Evolutionary conservation across 2,888 invertebrate species (phyloP).

Genomic region (Volucella bombylans): DNA sequence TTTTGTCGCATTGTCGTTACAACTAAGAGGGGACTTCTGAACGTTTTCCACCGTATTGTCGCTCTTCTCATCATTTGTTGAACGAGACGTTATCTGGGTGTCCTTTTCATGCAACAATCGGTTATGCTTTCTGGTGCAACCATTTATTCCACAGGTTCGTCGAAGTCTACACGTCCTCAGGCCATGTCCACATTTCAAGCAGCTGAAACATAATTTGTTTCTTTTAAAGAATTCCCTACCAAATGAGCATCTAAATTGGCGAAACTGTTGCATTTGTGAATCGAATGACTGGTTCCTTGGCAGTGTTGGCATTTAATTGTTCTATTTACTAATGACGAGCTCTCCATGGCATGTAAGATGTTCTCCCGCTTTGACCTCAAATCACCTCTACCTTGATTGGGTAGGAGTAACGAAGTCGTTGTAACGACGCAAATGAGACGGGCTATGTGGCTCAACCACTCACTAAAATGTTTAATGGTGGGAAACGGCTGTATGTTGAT

Average conservation of each 20-base stretch:
- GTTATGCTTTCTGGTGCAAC: neutral
- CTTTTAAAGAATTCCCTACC: slow-evolving; percentile 4
- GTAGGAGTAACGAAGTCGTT: no score
- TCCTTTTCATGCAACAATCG: neutral
- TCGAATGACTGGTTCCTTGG: neutral
- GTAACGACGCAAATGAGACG: no score
- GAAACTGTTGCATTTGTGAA: neutral
- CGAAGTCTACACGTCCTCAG: neutral
- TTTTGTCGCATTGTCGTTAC: neutral
- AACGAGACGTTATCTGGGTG: no score
- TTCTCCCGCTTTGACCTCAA: no score
- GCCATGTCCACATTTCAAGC: neutral
- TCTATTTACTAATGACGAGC: no score
- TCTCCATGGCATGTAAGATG: no score
- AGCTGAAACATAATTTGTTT: neutral
- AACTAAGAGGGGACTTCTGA: neutral
- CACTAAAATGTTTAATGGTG: no score
- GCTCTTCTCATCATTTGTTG: neutral
- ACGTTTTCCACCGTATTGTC: neutral
- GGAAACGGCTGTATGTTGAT: no score
- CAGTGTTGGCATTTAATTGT: no score
- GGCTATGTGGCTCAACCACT: no score
- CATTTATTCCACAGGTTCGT: neutral
- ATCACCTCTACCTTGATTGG: no score
- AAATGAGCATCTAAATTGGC: neutral